Base-by-base conservation (phyloP, 2,797 vertebrate genomes). In the Sandelia bainsii region DNA sequence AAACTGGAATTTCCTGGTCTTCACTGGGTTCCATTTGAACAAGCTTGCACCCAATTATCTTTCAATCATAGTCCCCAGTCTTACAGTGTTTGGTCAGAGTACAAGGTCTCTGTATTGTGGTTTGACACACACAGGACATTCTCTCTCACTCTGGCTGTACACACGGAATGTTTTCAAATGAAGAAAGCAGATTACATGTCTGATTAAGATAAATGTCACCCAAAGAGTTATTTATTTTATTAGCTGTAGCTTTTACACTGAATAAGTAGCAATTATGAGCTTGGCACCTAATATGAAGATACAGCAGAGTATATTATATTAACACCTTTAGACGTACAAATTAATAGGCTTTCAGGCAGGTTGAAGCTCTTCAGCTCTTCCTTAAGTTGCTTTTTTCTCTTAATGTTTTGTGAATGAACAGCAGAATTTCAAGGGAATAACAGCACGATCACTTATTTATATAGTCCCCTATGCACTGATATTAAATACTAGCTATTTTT, bases 11-110 rank as follows among this genome's bases (percentile, higher is more conserved):
- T 89, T 90, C 82, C 83, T 87, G 87, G 79, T 89, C 76, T 87
- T 90, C 74, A 73, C 56, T 69, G 80, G 73, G 79, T 87, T 93
- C 84, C 80, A 81, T 92, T 93, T 89, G 88, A 91, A 82, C 87
- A 91, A 84, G 81, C 88, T 91, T 73, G 71, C 84, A 89, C 82
- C 87, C 91, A 91, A 91, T 94, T 93, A 92, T 90, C 85, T 81
- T 86, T 84, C 86, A 86, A 74, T 94, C 84, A 88, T 73, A 63
- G 78, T 87, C 58, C 34, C 81, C 48, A 57, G 75, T 84, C 85
- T 79, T 83, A 84, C 88, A 89, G 82, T 85, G 91, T 86, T 89
- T 90, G 75, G 58, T 82, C 50, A 19, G 23, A 79, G 82, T 75
- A 85, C 89, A 89, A 91, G 86, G 81, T 87, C 81, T 84, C 46